phyloP scores from a whole-genome alignment of 2,888 invertebrate genomes.

The Cinara cedri region DNA sequence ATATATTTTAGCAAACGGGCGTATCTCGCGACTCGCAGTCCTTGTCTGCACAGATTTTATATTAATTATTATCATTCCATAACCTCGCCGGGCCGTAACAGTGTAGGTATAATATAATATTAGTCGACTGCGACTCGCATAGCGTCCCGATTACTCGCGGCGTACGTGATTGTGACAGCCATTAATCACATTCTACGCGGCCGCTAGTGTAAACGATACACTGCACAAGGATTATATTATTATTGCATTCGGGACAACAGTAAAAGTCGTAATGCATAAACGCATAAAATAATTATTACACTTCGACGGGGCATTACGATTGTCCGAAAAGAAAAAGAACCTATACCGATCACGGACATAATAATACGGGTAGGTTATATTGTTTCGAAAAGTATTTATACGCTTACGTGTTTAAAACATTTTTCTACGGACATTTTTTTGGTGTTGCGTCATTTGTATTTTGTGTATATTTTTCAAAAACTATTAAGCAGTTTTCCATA shows the following conservation, averaged over 20 bases:
- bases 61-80: constrained; percentile 34
- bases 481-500: too few relatives aligned
- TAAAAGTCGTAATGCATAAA: not conserved
- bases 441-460: too few relatives aligned
- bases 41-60: constrained; percentile 13
- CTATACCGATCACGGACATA: too few relatives aligned
- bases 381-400: too few relatives aligned
- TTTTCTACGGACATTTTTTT: too few relatives aligned
- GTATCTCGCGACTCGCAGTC: constrained; percentile 23
- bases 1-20: constrained; percentile 5
- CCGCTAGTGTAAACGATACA: too few relatives aligned
- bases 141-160: not conserved
- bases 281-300: not conserved
- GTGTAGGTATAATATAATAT: not conserved
- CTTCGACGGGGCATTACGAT: too few relatives aligned
- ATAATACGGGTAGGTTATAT: too few relatives aligned
- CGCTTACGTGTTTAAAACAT: too few relatives aligned
- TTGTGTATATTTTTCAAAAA: too few relatives aligned
- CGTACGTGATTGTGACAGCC: constrained; percentile 6
- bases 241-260: constrained; percentile 1
- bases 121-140: not conserved
- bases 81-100: constrained; percentile 20
- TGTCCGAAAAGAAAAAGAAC: too few relatives aligned
- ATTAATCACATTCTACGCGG: constrained; percentile 31
- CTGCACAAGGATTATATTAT: not conserved